Evolutionary conservation across 2,113 vertebrate genomes (phyloP).

Genomic region (Rhynchomys soricoides): DNA sequence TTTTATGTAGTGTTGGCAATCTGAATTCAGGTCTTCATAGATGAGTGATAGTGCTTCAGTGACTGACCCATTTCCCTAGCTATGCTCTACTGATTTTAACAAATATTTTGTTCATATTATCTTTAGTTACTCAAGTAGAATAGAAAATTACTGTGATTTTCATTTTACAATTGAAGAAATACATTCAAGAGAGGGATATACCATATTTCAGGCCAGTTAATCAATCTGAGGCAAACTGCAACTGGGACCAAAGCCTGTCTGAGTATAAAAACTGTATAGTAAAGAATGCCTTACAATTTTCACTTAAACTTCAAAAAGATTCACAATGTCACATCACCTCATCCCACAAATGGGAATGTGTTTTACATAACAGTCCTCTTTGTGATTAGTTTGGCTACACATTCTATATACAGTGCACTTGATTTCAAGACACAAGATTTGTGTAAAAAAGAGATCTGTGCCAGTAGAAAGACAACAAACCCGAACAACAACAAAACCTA

Average conservation of each 20-base stretch:
- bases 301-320: constrained; percentile 13
- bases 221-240: constrained; percentile 18
- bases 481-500: not conserved
- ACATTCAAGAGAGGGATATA: not conserved
- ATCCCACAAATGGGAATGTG: not conserved
- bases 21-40: not conserved
- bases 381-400: not conserved
- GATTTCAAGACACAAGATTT: constrained; percentile 19
- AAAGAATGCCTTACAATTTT: not conserved
- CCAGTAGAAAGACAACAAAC: constrained; percentile 12
- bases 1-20: not conserved
- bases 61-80: not conserved
- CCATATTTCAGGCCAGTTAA: not conserved
- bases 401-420: not conserved
- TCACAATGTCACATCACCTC: not conserved
- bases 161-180: constrained; percentile 45
- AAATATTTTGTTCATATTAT: not conserved
- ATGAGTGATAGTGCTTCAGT: not conserved
- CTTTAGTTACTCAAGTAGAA: not conserved
- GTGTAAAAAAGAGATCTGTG: constrained; percentile 17
- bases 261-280: not conserved
- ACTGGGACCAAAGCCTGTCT: not conserved
- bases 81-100: not conserved
- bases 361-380: not conserved
- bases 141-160: not conserved